Evolutionary conservation across 2,113 vertebrate species (phyloP).

Genomic region (Empidonax alnorum): DNA sequence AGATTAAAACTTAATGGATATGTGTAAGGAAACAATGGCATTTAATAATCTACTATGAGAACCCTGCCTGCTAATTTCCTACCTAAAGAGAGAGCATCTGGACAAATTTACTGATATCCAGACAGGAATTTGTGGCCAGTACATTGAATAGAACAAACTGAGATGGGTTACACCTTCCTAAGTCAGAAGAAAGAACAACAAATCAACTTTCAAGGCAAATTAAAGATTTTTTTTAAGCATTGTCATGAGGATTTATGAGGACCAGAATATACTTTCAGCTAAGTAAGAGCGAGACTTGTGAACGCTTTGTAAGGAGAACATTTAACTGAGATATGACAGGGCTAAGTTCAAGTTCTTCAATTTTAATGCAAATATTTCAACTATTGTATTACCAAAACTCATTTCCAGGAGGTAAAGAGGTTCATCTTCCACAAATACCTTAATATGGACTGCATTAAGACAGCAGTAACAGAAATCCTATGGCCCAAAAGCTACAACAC

Average conservation of each 20-base stretch:
- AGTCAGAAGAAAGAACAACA: not conserved
- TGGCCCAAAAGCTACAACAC: not conserved
- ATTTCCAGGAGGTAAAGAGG: not conserved
- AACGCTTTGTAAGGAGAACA: not conserved
- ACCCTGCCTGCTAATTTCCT: not conserved
- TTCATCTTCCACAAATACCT: not conserved
- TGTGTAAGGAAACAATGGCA: not conserved
- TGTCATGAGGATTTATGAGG: not conserved
- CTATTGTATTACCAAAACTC: not conserved
- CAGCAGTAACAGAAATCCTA: not conserved
- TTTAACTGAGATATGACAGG: not conserved
- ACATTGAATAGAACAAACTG: fast-evolving
- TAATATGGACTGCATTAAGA: fast-evolving
- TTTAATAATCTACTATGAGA: not conserved
- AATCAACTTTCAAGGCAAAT: not conserved
- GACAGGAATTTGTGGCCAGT: not conserved
- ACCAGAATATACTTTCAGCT: not conserved
- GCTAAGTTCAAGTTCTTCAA: not conserved
- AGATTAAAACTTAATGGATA: not conserved
- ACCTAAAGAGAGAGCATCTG: not conserved
- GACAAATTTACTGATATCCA: not conserved
- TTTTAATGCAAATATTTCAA: not conserved
- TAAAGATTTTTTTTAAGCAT: not conserved
- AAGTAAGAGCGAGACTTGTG: not conserved
- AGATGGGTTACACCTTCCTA: not conserved